These are phyloP conservation scores for Oreochromis mossambicus DNA, from an alignment of 2,797 vertebrate species.

Conservation along the genomic window DNA sequence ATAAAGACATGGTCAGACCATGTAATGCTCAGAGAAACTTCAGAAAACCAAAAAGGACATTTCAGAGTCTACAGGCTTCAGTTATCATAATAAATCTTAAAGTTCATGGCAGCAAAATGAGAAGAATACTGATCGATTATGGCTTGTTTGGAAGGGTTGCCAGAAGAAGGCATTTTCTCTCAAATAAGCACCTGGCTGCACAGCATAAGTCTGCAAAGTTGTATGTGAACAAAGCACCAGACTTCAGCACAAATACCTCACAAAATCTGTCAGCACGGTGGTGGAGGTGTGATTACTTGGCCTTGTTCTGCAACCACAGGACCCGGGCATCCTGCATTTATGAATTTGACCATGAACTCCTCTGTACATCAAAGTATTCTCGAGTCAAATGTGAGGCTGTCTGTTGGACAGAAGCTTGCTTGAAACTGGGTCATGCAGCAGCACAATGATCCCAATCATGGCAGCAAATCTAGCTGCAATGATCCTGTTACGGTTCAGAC, in stretches of 20 bases:
- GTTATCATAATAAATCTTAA: background rate
- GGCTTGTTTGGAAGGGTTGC: background rate
- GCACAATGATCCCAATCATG: background rate
- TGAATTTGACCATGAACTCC: background rate
- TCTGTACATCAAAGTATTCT: background rate
- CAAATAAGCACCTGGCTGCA: background rate
- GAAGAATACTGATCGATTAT: background rate
- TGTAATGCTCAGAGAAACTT: background rate
- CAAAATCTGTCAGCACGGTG: background rate
- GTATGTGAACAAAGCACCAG: background rate
- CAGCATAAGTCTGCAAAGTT: background rate
- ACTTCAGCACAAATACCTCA: background rate
- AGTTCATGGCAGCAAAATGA: background rate
- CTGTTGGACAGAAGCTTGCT: background rate
- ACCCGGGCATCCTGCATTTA: background rate
- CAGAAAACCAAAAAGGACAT: background rate
- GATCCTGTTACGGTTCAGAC: background rate
- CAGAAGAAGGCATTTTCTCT: background rate
- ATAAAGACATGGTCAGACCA: background rate
- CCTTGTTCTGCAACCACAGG: background rate
- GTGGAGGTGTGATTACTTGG: background rate
- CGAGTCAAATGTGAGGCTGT: background rate
- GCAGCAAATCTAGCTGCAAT: background rate
- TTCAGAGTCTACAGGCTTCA: background rate
- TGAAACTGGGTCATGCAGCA: background rate